Base-by-base conservation (phyloP, 1,140 invertebrate species). In the Sitobion miscanthi region DNA sequence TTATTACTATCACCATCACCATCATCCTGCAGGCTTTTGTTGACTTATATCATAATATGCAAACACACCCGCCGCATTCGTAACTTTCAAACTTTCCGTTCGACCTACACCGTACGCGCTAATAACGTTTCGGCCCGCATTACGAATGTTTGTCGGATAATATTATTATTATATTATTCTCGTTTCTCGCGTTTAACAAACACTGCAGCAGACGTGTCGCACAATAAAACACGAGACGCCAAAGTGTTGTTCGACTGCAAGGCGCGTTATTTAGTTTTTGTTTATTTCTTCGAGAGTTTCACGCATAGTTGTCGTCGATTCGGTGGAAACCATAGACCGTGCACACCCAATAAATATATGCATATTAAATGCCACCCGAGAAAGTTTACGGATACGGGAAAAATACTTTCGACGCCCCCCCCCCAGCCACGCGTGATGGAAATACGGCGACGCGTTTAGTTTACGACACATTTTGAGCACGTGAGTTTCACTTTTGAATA, bases 201-300 rank as follows among this genome's bases (percentile, higher is more conserved):
- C 45, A 77, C 42, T 87, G 85, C 85, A n/a, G 62, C 62, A n/a
- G 62, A 77, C 62, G n/a, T 77, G 85, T 30, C 38, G 45, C 42
- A 47, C 25, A 30, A 87, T 45, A 30, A 47, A 47, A 47, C 30
- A 30, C 83, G 62, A n/a, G 52, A 0, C 21, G 38, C 83, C 14
- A n/a, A 77, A 77, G 30, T n/a, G 62, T 77, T n/a, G 62, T 77
- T 77, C 62, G 62, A 77, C 62, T 85, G 83, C 38, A 42, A 42
- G 42, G 38, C 23, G 83, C 23, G 45, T 87, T 87, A n/a, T 87
- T 87, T 47, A 14, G 23, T 87, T 87, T 87, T 87, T 47, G 85
- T 87, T 87, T 87, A 87, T 47, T 30, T 87, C 45, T 30, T 87
- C 85, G 25, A 6, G 14, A 25, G 42, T 47, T 87, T 87, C 85